Percentiles rank a stretch among this genome's conserved stretches.
These are phyloP conservation scores for Zonotrichia albicollis DNA, from an alignment of 2,797 vertebrate species.

Conservation along the genomic window DNA sequence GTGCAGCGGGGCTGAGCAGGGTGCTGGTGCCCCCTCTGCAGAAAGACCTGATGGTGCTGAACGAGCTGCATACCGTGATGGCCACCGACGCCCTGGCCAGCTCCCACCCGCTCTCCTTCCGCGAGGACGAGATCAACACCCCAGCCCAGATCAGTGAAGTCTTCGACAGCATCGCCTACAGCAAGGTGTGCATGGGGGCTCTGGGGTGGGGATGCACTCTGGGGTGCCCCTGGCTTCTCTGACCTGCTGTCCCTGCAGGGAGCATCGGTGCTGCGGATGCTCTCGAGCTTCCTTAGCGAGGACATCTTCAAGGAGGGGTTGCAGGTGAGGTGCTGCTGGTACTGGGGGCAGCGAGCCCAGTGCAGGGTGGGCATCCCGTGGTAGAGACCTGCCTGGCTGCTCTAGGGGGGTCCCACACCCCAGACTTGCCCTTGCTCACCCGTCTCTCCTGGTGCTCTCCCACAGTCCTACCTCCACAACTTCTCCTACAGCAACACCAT, in stretches of 20 bases:
- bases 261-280: conserved; percentile 89
- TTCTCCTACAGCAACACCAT: conserved; percentile 83
- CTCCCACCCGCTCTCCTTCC: conserved; percentile 88
- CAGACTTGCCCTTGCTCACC: neutral
- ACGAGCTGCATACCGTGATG: conserved; percentile 84
- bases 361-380: neutral
- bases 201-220: neutral
- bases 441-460: neutral
- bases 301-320: conserved; percentile 84
- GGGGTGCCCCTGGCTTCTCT: neutral
- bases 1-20: neutral
- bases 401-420: neutral
- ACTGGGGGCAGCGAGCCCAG: neutral
- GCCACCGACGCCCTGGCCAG: conserved; percentile 83
- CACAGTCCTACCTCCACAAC: conserved; percentile 86
- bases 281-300: conserved; percentile 89
- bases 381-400: neutral
- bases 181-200: conserved; percentile 79
- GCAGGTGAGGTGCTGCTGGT: conserved; percentile 76
- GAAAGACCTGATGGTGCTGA: conserved; percentile 87
- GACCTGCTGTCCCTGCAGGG: conserved; percentile 75
- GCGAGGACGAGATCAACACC: conserved; percentile 81
- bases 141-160: conserved; percentile 88
- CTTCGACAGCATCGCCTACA: conserved; percentile 91
- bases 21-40: conserved; percentile 35